Evolutionary conservation across 2,888 invertebrate species (phyloP), one percentile per base, ranked within the genome.

Genomic region (Zootermopsis nevadensis): DNA sequence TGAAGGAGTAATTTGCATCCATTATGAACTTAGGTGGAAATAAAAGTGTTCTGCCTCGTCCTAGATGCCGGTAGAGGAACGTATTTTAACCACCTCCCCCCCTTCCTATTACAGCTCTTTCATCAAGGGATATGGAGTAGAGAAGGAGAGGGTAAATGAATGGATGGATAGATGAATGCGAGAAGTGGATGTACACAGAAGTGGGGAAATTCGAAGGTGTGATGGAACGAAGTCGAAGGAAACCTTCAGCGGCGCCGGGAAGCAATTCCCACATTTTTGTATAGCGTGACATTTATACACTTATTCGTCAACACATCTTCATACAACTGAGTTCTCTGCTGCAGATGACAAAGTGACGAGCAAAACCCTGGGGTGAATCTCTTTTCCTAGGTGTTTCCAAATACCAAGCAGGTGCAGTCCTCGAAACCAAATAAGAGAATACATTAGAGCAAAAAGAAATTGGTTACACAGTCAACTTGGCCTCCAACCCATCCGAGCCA

Each of bases 1-100:
- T 66, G 60, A 76, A 82, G 60, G 67, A 77, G 82, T 77, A 82
- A 77, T 77, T 82, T 82, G 77, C 82, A 82, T 82, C 82, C 60
- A 82, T 82, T 82, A 82, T 66, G 67, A 77, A 77, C 60, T 55
- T 77, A 82, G 60, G 66, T 77, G 69, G 42, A 72, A 81, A 77
- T 77, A 48, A 60, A 77, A 76, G 77, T 76, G 66, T 35, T 76
- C 72, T 31, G 31, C 27, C n/a, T 60, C 67, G 69, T 42, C 33
- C 48, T 77, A 55, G 77, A 55, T 77, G 77, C 38, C 74, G 33
- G 79, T 53, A 33, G 35, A 60, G 60, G 22, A 79, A 79, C 60
- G 55, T 60, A 79, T 53, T 79, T 79, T 79, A 79, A 79, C 79
- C 79, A 66, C 79, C 38, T 33, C 33, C 30, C 30, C 55, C 30